Evolutionary conservation across 2,888 invertebrate genomes (phyloP).

Genomic region (Peribatodes rhomboidaria): DNA sequence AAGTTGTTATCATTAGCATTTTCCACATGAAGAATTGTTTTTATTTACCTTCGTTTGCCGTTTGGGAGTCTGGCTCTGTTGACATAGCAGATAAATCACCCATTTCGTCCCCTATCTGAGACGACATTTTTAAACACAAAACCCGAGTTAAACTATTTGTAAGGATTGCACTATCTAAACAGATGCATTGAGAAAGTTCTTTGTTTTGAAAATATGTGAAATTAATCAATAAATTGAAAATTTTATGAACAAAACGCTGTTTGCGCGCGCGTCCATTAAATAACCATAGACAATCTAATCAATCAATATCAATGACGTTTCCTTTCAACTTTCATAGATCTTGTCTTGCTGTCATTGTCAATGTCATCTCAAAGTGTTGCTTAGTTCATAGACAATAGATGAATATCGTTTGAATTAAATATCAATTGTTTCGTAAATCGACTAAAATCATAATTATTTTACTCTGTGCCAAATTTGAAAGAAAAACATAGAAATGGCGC

Average conservation of each 20-base stretch:
- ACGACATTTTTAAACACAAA: conserved; percentile 51
- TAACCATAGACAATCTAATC: neutral
- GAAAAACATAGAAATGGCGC: no score
- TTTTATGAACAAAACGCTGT: neutral
- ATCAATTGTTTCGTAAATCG: no score
- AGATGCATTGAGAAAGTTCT: conserved; percentile 2
- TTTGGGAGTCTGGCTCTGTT: conserved; percentile 76
- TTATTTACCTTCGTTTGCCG: conserved; percentile 80
- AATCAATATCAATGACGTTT: no score
- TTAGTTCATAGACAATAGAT: no score
- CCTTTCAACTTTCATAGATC: no score
- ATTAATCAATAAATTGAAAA: conserved; percentile 27
- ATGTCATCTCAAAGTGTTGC: no score
- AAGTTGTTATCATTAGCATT: no score
- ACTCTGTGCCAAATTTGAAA: no score
- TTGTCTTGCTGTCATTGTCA: no score
- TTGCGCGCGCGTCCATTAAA: conserved; percentile 31
- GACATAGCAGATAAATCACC: conserved; percentile 69
- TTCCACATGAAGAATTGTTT: conserved; percentile 52
- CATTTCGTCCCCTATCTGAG: conserved; percentile 72
- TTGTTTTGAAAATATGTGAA: conserved; percentile 2
- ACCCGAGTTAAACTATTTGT: neutral
- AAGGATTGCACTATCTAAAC: neutral
- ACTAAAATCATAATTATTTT: no score
- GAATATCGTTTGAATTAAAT: no score